Evolutionary conservation across 2,888 invertebrate species (phyloP), one percentile per base, ranked within the genome.

Genomic region (Mesochorus sp.): DNA sequence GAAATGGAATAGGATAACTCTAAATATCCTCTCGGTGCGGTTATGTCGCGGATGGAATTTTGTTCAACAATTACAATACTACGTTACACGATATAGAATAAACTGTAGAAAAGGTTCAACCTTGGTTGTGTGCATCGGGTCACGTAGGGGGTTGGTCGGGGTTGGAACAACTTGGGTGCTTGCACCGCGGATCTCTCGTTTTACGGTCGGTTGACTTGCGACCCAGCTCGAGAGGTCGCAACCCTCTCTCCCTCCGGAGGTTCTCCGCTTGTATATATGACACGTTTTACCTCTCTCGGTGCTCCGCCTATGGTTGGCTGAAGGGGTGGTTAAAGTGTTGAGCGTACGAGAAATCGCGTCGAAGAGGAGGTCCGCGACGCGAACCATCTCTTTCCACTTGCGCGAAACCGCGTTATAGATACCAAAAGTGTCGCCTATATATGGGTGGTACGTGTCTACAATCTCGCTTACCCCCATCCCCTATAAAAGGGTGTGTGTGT

Each of bases 331-430:
- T 53, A 34, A 47, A 68, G 57, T 47, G 57, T 44, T 37, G 51
- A 53, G 42, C 71, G 24, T 62, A 28, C 61, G 71, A 62, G 64
- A 70, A 57, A 67, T 64, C 51, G 24, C 61, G 61, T 42, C 66
- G 62, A 76, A 80, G 80, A 73, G 82, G 82, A 82, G 79, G 81
- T 71, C 26, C 74, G 64, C 80, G 81, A 80, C 82, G 82, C 82
- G 37, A 73, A 76, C n/a, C 74, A 47, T 76, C 76, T 79, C 68
- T 81, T 80, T 76, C 67, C 73, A 70, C 79, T 82, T 82, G 82
- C 81, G 81, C 80, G 66, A 51, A 55, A 68, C 61, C 76, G 71
- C 55, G 51, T 49, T 44, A 64, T 24, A 44, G 55, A 17, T 37
- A 28, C 34, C 19, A 14, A 19, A 21, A 6, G 28, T 28, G 19